Conservation (phyloP, 2,797 vertebrate genomes). For the Argentina silus region DNA sequence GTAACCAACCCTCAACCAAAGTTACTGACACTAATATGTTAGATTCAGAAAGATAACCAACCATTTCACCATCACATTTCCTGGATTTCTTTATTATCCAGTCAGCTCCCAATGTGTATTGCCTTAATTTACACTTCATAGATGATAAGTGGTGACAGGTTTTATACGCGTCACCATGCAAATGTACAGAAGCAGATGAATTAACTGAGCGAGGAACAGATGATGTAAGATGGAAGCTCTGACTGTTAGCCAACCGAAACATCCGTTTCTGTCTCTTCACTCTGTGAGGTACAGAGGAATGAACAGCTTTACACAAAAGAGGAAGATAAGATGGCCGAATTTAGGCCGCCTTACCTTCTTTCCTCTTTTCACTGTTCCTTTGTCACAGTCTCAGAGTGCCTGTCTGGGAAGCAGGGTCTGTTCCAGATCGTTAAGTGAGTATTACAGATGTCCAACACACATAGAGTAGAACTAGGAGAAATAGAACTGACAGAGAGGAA, state of each 20-base stretch:
- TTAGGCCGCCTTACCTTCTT: slow-evolving; percentile 2
- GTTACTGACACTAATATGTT: background rate
- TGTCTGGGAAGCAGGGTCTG: slow-evolving; percentile 14
- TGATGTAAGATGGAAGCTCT: slow-evolving; percentile 1
- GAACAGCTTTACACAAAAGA: slow-evolving; percentile 27
- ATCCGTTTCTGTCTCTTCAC: background rate
- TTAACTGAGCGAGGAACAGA: slow-evolving; percentile 5
- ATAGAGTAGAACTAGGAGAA: slow-evolving; percentile 34
- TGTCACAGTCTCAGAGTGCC: slow-evolving; percentile 19
- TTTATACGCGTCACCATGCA: slow-evolving; percentile 50
- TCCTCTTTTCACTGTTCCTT: slow-evolving; percentile 28
- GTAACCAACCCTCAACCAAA: no score
- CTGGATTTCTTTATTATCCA: no score
- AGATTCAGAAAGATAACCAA: background rate
- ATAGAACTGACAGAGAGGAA: slow-evolving; percentile 5
- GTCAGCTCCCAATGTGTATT: background rate
- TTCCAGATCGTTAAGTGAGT: slow-evolving; percentile 55
- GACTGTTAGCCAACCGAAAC: background rate
- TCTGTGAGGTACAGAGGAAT: background rate
- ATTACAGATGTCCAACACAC: slow-evolving; percentile 64
- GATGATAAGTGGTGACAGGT: background rate
- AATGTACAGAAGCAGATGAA: slow-evolving; percentile 41
- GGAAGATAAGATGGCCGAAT: slow-evolving; percentile 17
- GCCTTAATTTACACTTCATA: background rate
- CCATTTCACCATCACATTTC: background rate